These are phyloP conservation scores for Canis aureus DNA, from an alignment of 2,113 vertebrate species.

Conservation along the genomic window DNA sequence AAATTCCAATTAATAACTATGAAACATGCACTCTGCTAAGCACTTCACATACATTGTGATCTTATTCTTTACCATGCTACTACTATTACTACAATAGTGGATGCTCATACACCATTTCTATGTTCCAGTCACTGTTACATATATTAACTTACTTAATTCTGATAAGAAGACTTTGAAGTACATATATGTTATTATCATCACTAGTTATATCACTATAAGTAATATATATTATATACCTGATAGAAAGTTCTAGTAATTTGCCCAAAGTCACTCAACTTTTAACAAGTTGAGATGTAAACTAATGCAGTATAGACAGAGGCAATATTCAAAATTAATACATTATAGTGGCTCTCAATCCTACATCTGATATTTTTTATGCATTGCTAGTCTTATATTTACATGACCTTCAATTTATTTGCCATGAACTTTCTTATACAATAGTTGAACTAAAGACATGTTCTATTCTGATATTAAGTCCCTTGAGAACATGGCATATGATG, in stretches of 20 bases:
- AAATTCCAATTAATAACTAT: neutral
- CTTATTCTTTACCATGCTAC: neutral
- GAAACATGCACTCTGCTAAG: neutral
- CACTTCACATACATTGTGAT: neutral
- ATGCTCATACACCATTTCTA: neutral
- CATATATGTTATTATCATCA: neutral
- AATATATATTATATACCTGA: conserved; percentile 2
- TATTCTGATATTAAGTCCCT: neutral
- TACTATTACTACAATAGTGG: neutral
- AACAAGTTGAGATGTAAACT: neutral
- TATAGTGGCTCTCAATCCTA: neutral
- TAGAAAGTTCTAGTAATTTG: neutral
- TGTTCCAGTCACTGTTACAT: neutral
- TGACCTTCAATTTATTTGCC: neutral
- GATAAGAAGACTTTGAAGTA: conserved; percentile 10
- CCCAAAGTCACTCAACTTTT: neutral
- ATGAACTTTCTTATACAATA: neutral
- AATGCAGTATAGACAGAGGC: neutral
- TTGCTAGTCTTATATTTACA: neutral
- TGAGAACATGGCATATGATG: neutral
- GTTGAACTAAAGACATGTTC: neutral
- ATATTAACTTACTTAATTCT: conserved; percentile 38
- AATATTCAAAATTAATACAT: neutral
- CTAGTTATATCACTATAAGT: neutral
- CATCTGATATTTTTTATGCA: neutral